These are phyloP conservation scores for Noctilio leporinus DNA, from an alignment of 2,113 vertebrate species.

Conservation along the genomic window DNA sequence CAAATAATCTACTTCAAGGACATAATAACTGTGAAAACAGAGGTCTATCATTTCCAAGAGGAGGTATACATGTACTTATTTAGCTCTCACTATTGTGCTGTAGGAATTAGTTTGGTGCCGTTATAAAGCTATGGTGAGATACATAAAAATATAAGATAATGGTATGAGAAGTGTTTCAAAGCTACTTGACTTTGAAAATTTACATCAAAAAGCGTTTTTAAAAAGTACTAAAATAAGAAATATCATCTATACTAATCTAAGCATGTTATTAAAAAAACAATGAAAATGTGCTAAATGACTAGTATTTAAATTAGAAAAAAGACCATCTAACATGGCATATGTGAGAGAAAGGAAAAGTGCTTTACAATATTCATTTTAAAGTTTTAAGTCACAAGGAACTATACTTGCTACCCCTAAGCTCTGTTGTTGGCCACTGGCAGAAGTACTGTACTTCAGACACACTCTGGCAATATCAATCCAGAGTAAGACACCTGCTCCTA, in stretches of 20 bases:
- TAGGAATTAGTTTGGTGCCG: background rate
- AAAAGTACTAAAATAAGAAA: background rate
- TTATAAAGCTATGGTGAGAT: background rate
- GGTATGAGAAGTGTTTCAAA: background rate
- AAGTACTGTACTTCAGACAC: background rate
- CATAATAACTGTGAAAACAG: conserved; percentile 21
- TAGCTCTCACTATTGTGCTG: background rate
- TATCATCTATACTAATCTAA: background rate
- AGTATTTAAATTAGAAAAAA: background rate
- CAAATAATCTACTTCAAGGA: background rate
- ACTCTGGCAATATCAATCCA: background rate
- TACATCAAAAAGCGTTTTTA: background rate
- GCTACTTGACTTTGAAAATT: background rate
- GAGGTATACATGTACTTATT: background rate
- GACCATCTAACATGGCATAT: background rate
- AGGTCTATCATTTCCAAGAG: background rate
- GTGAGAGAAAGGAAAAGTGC: background rate
- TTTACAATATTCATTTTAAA: background rate
- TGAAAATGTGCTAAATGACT: background rate
- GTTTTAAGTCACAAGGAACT: background rate
- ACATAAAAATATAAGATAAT: background rate
- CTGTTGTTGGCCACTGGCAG: background rate
- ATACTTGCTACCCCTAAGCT: background rate
- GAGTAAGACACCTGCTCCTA: background rate
- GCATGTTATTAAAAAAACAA: background rate